These are phyloP conservation scores for Cinara cedri DNA, from an alignment of 2,888 invertebrate species.

Conservation along the genomic window DNA sequence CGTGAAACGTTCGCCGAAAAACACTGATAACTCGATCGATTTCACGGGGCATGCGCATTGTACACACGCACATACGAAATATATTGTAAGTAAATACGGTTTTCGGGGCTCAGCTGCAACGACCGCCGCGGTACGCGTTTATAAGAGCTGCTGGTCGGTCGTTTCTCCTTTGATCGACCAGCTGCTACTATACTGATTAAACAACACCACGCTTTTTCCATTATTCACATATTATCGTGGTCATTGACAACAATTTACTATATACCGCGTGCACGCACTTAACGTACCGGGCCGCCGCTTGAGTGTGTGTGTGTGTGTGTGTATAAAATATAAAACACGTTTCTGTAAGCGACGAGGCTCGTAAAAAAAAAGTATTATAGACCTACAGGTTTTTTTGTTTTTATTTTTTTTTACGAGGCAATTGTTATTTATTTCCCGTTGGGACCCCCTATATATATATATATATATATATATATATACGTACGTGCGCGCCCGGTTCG, in stretches of 20 bases:
- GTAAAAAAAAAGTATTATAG: conserved; percentile 25
- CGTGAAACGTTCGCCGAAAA: background rate
- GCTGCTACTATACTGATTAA: conserved; percentile 46
- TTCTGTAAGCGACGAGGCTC: conserved; percentile 15
- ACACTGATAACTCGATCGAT: conserved; percentile 22
- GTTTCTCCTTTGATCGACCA: conserved; percentile 47
- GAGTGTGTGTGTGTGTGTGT: too few relatives aligned
- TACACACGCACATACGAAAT: too few relatives aligned
- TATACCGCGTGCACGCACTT: background rate
- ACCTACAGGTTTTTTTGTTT: conserved; percentile 33
- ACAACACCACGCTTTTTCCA: conserved; percentile 46
- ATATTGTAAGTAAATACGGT: background rate
- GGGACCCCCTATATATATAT: too few relatives aligned
- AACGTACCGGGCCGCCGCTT: background rate
- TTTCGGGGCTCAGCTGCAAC: too few relatives aligned
- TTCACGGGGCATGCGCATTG: background rate
- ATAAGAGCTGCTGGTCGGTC: conserved; percentile 15
- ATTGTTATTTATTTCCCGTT: conserved; percentile 4
- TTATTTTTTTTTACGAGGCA: conserved; percentile 38
- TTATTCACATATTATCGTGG: conserved; percentile 28
- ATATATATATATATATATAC: too few relatives aligned
- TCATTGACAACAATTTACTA: conserved; percentile 44
- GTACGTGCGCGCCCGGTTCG: background rate
- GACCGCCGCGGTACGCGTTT: too few relatives aligned
- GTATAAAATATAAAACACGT: conserved; percentile 10